A percentile compares a stretch with the other conserved stretches of the same genome.
These are phyloP conservation scores for Albula glossodonta DNA, from an alignment of 2,113 vertebrate genomes.

Conservation along the genomic window DNA sequence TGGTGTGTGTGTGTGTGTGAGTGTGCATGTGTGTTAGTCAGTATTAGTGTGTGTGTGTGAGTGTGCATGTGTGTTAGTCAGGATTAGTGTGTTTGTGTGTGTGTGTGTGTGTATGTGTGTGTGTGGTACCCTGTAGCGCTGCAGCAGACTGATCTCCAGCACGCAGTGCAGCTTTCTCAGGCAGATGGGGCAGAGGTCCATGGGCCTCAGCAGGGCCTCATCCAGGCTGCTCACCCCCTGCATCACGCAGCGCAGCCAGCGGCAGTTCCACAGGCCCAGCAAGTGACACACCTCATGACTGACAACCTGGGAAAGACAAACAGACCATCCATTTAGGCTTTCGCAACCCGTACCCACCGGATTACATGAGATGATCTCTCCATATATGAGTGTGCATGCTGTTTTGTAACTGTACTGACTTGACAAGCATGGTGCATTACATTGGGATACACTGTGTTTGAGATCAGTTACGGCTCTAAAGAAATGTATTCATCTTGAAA, in stretches of 20 bases:
- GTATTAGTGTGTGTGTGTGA: background rate
- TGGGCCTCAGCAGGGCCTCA: constrained; percentile 59
- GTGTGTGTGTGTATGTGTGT: background rate
- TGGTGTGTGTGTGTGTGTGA: background rate
- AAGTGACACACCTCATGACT: constrained; percentile 71
- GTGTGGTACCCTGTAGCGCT: constrained; percentile 69
- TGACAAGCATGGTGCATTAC: too few species aligned
- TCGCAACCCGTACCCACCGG: background rate
- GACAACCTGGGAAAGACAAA: constrained; percentile 50
- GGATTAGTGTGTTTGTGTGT: too few species aligned
- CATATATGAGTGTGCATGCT: background rate
- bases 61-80: background rate
- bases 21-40: constrained; percentile 6
- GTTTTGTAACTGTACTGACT: background rate
- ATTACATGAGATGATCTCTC: background rate
- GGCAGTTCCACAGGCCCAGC: constrained; percentile 69
- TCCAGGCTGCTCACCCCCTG: constrained; percentile 69
- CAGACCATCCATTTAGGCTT: background rate
- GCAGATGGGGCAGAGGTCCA: constrained; percentile 72
- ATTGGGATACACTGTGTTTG: too few species aligned
- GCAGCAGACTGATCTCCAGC: constrained; percentile 68
- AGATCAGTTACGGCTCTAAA: too few species aligned
- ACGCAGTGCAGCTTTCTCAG: constrained; percentile 70
- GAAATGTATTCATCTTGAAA: too few species aligned
- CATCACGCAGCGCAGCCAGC: constrained; percentile 75